Percentiles rank a stretch among this genome's conserved stretches.
These are phyloP conservation scores for Enteromius viviparus DNA, from an alignment of 2,797 vertebrate genomes.

Conservation along the genomic window DNA sequence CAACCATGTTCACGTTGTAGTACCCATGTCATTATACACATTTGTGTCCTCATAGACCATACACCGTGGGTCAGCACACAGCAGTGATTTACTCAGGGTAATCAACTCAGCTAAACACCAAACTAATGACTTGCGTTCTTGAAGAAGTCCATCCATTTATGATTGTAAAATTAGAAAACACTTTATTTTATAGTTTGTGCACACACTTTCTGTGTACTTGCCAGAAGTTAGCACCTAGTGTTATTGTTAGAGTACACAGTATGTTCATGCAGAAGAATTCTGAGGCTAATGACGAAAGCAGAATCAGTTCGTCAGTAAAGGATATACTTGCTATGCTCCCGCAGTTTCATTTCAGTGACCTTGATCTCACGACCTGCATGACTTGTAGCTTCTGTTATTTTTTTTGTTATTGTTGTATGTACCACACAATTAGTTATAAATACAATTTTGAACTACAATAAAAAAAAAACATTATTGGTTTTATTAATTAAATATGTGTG, in stretches of 20 bases:
- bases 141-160: background rate
- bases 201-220: background rate
- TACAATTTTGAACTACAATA: background rate
- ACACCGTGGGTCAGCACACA: background rate
- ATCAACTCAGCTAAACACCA: conserved; percentile 17
- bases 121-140: no score
- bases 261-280: background rate
- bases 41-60: no score
- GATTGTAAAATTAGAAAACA: background rate
- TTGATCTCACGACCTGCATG: background rate
- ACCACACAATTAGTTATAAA: background rate
- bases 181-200: background rate
- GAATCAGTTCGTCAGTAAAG: background rate
- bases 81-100: conserved; percentile 25
- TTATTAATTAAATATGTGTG: background rate
- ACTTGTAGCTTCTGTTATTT: background rate
- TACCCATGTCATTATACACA: no score
- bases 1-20: no score
- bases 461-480: conserved; percentile 1
- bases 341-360: background rate
- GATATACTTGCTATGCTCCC: background rate
- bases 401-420: background rate
- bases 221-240: background rate
- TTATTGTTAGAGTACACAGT: background rate
- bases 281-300: background rate